These are phyloP conservation scores for Calypte anna DNA, from an alignment of 2,113 vertebrate species.

Conservation along the genomic window DNA sequence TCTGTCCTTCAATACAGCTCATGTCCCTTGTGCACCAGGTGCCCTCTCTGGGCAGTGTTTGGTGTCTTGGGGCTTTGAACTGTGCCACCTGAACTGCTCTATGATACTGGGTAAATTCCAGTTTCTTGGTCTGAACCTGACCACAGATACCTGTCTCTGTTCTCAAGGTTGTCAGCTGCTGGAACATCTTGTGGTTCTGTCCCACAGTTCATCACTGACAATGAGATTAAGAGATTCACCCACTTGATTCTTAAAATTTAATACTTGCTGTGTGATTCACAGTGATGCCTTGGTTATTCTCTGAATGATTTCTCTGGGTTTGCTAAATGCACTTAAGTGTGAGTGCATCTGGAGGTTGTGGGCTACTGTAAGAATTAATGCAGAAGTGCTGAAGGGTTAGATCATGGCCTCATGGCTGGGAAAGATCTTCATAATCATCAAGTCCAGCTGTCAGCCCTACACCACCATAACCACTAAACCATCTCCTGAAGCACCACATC, in stretches of 20 bases:
- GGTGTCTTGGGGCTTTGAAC: not conserved
- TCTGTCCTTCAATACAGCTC: not conserved
- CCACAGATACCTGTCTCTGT: not conserved
- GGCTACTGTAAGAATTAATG: not conserved
- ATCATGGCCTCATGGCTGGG: not conserved
- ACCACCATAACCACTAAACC: too few species aligned
- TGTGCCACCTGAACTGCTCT: not conserved
- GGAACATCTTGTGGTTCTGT: not conserved
- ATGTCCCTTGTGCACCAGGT: not conserved
- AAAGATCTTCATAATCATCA: too few species aligned
- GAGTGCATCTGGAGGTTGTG: not conserved
- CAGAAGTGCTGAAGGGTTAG: not conserved
- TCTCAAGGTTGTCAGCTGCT: not conserved
- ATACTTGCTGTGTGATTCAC: not conserved
- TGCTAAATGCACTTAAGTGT: not conserved
- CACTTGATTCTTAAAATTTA: not conserved
- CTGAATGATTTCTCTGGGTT: not conserved
- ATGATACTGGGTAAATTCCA: not conserved
- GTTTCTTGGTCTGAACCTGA: not conserved
- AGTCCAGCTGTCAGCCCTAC: too few species aligned
- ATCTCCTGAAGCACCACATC: too few species aligned
- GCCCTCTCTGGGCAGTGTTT: not conserved
- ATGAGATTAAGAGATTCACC: not conserved
- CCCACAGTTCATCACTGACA: not conserved
- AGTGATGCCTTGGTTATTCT: not conserved